These are phyloP conservation scores for Alectoris magna DNA, from an alignment of 2,797 vertebrate species.

Conservation along the genomic window DNA sequence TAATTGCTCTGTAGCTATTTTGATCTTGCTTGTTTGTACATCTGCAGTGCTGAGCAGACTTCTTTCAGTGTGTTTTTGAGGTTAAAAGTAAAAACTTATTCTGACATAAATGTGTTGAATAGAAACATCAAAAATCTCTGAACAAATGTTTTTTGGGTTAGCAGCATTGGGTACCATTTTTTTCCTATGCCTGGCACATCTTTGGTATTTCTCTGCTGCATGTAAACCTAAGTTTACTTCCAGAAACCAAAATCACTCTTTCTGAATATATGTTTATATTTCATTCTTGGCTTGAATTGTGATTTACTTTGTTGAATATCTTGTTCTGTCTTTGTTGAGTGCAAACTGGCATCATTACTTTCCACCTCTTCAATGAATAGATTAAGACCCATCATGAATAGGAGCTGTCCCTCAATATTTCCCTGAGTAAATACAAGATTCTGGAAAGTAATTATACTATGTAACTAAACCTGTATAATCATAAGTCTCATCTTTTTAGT, in stretches of 20 bases:
- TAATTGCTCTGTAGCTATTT: not conserved
- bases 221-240: not conserved
- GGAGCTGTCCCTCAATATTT: not conserved
- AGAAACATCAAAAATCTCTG: not conserved
- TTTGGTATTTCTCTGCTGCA: not conserved
- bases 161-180: not conserved
- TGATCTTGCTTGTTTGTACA: not conserved
- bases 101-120: not conserved
- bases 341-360: not conserved
- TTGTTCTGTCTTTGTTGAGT: not conserved
- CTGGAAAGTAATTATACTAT: not conserved
- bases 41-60: not conserved
- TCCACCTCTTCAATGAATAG: not conserved
- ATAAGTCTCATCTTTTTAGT: not conserved
- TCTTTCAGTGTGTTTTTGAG: not conserved
- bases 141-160: rapidly evolving
- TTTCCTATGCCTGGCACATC: not conserved
- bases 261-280: not conserved
- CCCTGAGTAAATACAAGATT: not conserved
- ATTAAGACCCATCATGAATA: not conserved
- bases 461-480: not conserved
- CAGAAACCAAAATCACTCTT: not conserved
- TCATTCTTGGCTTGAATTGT: not conserved
- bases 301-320: not conserved
- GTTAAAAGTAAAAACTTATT: not conserved